Evolutionary conservation across 2,113 vertebrate genomes (phyloP).

Genomic region (Maylandia zebra): DNA sequence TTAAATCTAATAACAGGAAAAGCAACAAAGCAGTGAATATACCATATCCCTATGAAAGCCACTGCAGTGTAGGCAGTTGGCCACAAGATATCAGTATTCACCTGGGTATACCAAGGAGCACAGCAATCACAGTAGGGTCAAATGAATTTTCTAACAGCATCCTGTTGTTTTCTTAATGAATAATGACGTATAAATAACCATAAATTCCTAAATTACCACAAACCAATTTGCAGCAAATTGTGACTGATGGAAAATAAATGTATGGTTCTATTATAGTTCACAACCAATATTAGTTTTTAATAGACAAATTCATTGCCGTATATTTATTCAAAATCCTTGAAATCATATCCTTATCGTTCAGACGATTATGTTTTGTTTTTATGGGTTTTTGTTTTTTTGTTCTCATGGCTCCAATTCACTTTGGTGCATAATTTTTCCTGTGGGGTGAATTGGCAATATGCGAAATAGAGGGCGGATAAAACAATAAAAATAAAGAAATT

Average conservation of each 20-base stretch:
- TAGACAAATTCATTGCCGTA: not conserved
- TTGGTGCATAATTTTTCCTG: not conserved
- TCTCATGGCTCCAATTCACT: not conserved
- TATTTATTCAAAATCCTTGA: not conserved
- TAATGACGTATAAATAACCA: not conserved
- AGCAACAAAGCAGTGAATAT: not conserved
- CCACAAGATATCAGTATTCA: slow-evolving; percentile 49
- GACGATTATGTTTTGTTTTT: not conserved
- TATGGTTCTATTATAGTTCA: not conserved
- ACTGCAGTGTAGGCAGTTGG: not conserved
- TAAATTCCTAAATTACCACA: not conserved
- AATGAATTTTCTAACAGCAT: not conserved
- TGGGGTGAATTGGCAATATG: not conserved
- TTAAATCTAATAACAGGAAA: not conserved
- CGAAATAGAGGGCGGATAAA: not conserved
- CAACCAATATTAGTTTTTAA: not conserved
- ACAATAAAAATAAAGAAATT: not conserved
- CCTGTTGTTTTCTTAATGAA: not conserved
- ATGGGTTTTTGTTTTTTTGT: not conserved
- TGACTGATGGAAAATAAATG: not conserved
- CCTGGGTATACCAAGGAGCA: not conserved
- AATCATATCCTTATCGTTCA: not conserved
- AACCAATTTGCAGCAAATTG: not conserved
- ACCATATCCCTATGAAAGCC: not conserved
- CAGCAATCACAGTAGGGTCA: not conserved